Base-by-base conservation (phyloP, 2,888 invertebrate species). In the Lasioglossum oenotherae region DNA sequence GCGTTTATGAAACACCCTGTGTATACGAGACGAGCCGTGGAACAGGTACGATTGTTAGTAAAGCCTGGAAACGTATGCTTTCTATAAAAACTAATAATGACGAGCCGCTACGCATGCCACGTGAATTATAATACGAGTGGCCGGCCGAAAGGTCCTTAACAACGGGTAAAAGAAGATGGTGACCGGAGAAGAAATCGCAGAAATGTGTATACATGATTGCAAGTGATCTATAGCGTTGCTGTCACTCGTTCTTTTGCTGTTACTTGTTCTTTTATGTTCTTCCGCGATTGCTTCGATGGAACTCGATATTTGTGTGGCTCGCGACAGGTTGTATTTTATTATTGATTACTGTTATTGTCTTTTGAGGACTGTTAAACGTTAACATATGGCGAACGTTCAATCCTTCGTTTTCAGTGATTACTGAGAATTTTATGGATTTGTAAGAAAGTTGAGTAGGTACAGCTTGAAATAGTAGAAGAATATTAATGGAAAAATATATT, bases 81-180 rank as follows among this genome's bases (percentile, higher is more conserved):
- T 69, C 69, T 35, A 69, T 69, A 69, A 69, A 69, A 69, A 69
- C 16, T 64, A 5, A 69, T 69, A 69, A 69, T 69, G 69, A 69
- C 69, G 35, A 8, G 69, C 1, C 23, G 35, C 69, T 16, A 19
- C 6, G 38, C 35, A 23, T 19, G 69, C 38, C 19, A 23, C 23
- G 35, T 69, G 69, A 38, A 38, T 69, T 69, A 69, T 69, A 38
- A 69, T 69, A 69, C 38, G 31, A 16, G 31, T 31, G 64, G 31
- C 16, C 38, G 67, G 2, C 35, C 19, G 38, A 69, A 35, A 6
- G 19, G 67, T 67, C 8, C 31, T 67, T 67, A 35, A 31, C 16
- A 67, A 67, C 35, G 31, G 67, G 19, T 31, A 31, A 19, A 67
- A 67, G 6, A 67, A 67, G 16, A 67, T 16, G 67, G 31, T 4